These are phyloP conservation scores for Urocyon cinereoargenteus DNA, from an alignment of 2,797 vertebrate species.

Conservation along the genomic window DNA sequence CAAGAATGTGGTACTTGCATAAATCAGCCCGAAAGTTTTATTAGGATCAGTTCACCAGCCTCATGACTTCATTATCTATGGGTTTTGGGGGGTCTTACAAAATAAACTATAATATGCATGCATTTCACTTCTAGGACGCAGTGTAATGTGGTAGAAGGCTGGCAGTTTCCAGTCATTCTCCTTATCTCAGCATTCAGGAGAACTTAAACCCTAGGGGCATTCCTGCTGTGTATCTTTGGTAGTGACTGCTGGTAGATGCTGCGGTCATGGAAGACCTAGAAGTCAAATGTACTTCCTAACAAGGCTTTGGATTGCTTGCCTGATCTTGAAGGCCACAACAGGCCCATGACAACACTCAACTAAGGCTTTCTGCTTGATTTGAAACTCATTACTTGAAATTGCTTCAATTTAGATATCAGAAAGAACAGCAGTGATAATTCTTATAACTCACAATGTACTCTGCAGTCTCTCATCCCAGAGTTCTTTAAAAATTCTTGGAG, in stretches of 20 bases:
- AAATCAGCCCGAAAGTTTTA: constrained; percentile 46
- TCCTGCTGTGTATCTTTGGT: background rate
- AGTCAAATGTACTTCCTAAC: background rate
- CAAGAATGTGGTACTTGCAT: background rate
- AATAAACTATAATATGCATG: constrained; percentile 13
- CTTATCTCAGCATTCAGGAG: background rate
- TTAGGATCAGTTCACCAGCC: constrained; percentile 9
- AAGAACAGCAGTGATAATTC: background rate
- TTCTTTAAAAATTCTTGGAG: background rate
- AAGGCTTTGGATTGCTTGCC: background rate
- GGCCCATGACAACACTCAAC: background rate
- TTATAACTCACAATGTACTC: background rate
- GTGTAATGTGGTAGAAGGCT: background rate
- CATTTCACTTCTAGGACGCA: background rate
- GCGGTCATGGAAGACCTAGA: background rate
- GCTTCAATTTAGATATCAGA: background rate
- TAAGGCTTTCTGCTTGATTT: background rate
- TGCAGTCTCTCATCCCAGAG: background rate
- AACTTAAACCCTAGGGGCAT: background rate
- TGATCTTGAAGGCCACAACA: background rate
- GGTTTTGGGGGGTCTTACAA: constrained; percentile 34
- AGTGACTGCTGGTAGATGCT: background rate
- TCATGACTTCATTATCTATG: constrained; percentile 51
- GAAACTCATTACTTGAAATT: background rate
- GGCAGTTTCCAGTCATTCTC: background rate